phyloP scores from a whole-genome alignment of 2,888 invertebrate genomes.

The Leptarthrus brevirostris region DNA sequence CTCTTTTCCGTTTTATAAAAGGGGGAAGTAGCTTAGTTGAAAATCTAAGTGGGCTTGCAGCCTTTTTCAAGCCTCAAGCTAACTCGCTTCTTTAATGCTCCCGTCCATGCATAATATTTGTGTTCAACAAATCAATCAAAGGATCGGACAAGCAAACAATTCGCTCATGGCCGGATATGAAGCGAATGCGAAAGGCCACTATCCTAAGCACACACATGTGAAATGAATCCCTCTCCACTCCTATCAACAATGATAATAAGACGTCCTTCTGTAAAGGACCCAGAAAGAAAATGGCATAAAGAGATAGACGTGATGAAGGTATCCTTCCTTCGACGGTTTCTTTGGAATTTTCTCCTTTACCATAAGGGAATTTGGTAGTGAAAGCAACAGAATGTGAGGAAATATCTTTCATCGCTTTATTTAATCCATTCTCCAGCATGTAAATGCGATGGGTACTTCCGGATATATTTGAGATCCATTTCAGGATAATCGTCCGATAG shows the following conservation, averaged over 20 bases:
- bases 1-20: constrained; percentile 13
- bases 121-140: constrained; percentile 53
- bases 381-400: constrained; percentile 35
- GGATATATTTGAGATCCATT: constrained; percentile 15
- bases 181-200: constrained; percentile 27
- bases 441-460: constrained; percentile 32
- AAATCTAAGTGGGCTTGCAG: constrained; percentile 13
- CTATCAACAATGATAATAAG: constrained; percentile 15
- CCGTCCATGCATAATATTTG: constrained; percentile 52
- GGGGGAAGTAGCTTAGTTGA: constrained; percentile 25
- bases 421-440: constrained; percentile 37
- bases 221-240: constrained; percentile 23
- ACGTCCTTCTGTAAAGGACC: not conserved
- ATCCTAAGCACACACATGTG: constrained; percentile 43
- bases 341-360: not conserved
- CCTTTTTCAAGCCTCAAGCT: constrained; percentile 29
- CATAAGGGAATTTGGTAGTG: not conserved
- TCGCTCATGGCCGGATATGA: constrained; percentile 50
- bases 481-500: constrained; percentile 10
- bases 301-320: constrained; percentile 3
- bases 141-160: constrained; percentile 51
- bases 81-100: constrained; percentile 31
- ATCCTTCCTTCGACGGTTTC: constrained; percentile 9
- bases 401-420: constrained; percentile 37
- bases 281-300: not conserved